Conservation (phyloP, 2,888 invertebrate species). For the Blastobasis adustella region DNA sequence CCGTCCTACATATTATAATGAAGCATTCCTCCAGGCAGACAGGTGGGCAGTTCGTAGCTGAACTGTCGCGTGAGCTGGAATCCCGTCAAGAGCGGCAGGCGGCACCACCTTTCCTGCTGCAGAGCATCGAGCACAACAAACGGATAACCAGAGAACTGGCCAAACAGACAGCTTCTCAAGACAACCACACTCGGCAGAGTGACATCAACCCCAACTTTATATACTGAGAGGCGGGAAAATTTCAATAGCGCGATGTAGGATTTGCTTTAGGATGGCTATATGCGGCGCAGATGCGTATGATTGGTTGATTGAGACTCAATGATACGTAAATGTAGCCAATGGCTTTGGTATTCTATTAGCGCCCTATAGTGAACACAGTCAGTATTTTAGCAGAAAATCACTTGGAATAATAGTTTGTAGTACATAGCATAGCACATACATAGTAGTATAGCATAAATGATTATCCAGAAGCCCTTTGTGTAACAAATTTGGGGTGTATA, state of each 20-base stretch:
- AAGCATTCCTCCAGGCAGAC: slow-evolving; percentile 55
- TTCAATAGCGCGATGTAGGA: background rate
- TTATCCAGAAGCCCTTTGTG: too few species aligned
- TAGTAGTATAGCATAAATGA: too few species aligned
- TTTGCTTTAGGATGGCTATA: too few species aligned
- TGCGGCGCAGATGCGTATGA: too few species aligned
- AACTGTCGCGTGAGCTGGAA: slow-evolving; percentile 52
- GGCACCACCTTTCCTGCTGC: slow-evolving; percentile 55
- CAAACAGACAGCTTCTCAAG: slow-evolving; percentile 33
- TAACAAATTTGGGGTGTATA: too few species aligned
- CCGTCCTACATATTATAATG: too few species aligned
- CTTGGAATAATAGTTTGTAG: too few species aligned
- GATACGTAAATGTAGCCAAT: background rate
- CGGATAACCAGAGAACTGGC: slow-evolving; percentile 33
- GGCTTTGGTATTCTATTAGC: background rate
- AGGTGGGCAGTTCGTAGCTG: slow-evolving; percentile 67
- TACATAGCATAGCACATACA: too few species aligned
- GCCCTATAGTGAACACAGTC: too few species aligned
- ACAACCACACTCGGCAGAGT: slow-evolving; percentile 32
- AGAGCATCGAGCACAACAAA: slow-evolving; percentile 59
- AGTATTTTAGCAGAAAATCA: too few species aligned
- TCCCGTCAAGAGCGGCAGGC: slow-evolving; percentile 34
- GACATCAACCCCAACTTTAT: slow-evolving; percentile 64
- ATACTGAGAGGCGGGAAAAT: slow-evolving; percentile 27
- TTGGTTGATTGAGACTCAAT: too few species aligned